phyloP scores from a whole-genome alignment of 2,888 invertebrate species.

The Tenodera sinensis region DNA sequence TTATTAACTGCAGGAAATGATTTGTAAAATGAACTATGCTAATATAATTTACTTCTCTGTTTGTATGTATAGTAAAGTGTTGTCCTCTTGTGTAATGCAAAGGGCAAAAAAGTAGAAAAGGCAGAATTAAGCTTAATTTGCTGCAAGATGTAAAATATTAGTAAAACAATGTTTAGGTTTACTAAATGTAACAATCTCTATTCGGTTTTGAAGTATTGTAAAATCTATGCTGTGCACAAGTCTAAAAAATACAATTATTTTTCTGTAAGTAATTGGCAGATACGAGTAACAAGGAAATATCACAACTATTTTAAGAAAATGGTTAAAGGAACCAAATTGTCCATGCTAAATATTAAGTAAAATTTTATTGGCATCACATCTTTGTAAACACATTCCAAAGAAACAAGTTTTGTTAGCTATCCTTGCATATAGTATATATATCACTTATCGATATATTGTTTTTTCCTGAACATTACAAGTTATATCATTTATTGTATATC shows the following conservation, averaged over 20 bases:
- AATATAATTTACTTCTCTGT: too few species aligned
- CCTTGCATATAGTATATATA: background rate
- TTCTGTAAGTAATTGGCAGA: too few species aligned
- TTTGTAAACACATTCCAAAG: background rate
- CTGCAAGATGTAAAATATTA: too few species aligned
- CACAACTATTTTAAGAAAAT: too few species aligned
- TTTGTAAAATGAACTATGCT: too few species aligned
- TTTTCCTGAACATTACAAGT: background rate
- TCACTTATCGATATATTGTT: background rate
- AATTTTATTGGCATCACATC: background rate
- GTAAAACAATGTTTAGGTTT: background rate
- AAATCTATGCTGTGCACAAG: background rate
- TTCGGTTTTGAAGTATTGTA: background rate
- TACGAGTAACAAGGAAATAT: too few species aligned
- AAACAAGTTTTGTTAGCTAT: background rate
- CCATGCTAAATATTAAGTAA: background rate
- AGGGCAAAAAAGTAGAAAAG: too few species aligned
- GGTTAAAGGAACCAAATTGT: background rate
- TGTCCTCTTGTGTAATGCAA: too few species aligned
- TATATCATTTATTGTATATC: background rate
- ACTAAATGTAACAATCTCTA: background rate
- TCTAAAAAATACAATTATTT: too few species aligned
- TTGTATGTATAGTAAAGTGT: too few species aligned
- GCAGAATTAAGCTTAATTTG: too few species aligned
- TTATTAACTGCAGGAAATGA: too few species aligned